Base-by-base conservation (phyloP, 92 coral and sea anemone species). In the Pocillopora meandrina region DNA sequence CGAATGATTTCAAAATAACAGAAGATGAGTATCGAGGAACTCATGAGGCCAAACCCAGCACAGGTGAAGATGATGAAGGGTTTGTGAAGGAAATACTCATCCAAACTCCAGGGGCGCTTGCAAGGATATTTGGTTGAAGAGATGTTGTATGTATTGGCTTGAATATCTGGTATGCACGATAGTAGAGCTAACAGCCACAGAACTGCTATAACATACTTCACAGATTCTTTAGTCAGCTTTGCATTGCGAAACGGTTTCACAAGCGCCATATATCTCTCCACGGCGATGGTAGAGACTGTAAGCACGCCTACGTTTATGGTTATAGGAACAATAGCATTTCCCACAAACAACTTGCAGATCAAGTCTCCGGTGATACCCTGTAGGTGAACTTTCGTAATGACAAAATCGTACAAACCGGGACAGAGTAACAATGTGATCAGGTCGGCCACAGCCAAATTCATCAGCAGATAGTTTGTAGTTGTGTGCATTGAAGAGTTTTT, bases 381-480 rank as follows among this genome's bases (percentile, higher is more conserved):
- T 15, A 86, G 86, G 34, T 78, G 92, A 56, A 80, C 89, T 5
- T 76, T 56, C 14, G 72, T 79, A 57, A 89, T 36, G 31, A 83
- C 86, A 65, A 84, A 89, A 65, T 89, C 89, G 23, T 89, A 85
- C 17, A 89, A 20, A 9, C 92, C 92, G 21, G 92, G 92, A 70
- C 92, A 89, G 68, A 80, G 86, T 10, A 85, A 19, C 21, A 89
- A 72, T 1, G 87, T 89, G 23, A 89, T 21, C 52, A 89, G 61
- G 59, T 89, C 92, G 1, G 92, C 87, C n/a, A 82, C 80, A 18
- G 92, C 92, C 76, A 89, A 80, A 71, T 78, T 89, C 77, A 83
- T 34, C 78, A 89, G 69, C 6, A 89, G 89, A 62, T 85, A 85
- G 75, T 89, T 89, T 16, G 89, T 89, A 14, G 92, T 74, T 14